phyloP scores from a whole-genome alignment of 2,888 invertebrate species.

The Dolichomitus sp. region DNA sequence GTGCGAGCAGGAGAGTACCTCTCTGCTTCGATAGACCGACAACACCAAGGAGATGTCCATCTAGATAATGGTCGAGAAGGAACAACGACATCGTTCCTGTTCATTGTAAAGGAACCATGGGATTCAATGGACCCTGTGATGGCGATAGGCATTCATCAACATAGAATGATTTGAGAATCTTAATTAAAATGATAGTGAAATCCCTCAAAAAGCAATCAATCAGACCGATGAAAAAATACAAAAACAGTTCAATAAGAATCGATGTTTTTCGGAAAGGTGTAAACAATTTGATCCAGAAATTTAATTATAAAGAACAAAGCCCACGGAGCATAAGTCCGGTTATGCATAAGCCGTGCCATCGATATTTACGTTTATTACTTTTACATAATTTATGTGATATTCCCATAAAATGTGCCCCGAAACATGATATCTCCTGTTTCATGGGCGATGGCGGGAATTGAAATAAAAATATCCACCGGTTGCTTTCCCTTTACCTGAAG shows the following conservation, averaged over 20 bases:
- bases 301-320: background rate
- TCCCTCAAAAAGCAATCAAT: background rate
- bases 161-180: background rate
- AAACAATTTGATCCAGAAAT: background rate
- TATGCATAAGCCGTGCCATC: background rate
- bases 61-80: conserved; percentile 73
- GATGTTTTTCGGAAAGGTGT: background rate
- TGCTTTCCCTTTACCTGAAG: conserved; percentile 76
- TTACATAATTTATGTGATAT: conserved; percentile 53
- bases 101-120: conserved; percentile 19
- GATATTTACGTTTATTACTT: conserved; percentile 48
- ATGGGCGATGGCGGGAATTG: conserved; percentile 70
- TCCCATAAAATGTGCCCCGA: background rate
- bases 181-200: background rate
- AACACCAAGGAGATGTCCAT: conserved; percentile 46
- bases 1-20: conserved; percentile 61
- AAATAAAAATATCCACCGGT: conserved; percentile 83
- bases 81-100: conserved; percentile 31
- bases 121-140: conserved; percentile 41
- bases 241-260: background rate
- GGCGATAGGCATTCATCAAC: conserved; percentile 40
- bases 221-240: background rate
- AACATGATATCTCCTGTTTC: conserved; percentile 75
- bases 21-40: conserved; percentile 54
- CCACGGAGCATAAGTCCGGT: background rate